Conservation (phyloP, 2,113 vertebrate species). For the Hiodon tergisus region DNA sequence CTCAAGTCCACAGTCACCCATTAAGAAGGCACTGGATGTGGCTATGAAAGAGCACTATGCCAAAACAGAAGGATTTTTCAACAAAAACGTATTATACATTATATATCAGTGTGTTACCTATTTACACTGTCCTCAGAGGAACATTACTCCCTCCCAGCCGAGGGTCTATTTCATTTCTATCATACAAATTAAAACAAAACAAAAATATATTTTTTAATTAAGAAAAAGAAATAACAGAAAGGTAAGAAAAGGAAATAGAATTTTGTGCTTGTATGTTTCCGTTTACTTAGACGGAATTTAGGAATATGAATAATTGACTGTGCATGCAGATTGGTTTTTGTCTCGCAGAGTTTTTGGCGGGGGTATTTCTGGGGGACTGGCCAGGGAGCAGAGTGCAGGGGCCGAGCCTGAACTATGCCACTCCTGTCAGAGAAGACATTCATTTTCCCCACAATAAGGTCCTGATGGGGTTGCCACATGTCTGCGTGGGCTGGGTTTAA, state of each 20-base stretch:
- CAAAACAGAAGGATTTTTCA: not conserved
- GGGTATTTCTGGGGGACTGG: not conserved
- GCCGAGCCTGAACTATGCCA: conserved; percentile 31
- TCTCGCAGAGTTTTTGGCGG: not conserved
- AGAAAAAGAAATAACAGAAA: conserved; percentile 9
- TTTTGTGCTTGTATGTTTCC: too few relatives aligned
- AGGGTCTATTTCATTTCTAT: conserved; percentile 68
- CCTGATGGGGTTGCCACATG: conserved; percentile 49
- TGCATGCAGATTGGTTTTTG: not conserved
- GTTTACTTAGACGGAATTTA: not conserved
- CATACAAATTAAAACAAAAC: conserved; percentile 1
- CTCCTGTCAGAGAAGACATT: conserved; percentile 26
- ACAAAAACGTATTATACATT: too few relatives aligned
- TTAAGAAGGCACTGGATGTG: not conserved
- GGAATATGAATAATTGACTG: conserved; percentile 15
- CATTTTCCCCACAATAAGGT: conserved; percentile 40
- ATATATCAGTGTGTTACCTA: conserved; percentile 12
- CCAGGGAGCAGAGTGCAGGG: conserved; percentile 32
- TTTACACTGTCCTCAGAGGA: conserved; percentile 10
- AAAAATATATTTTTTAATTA: not conserved
- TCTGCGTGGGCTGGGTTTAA: conserved; percentile 24
- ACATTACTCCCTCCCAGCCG: conserved; percentile 25
- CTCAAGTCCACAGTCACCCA: conserved; percentile 12
- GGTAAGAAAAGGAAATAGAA: conserved; percentile 7
- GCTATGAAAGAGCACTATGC: conserved; percentile 12